Evolutionary conservation across 2,113 vertebrate species (phyloP).

Genomic region (Camarhynchus parvulus): DNA sequence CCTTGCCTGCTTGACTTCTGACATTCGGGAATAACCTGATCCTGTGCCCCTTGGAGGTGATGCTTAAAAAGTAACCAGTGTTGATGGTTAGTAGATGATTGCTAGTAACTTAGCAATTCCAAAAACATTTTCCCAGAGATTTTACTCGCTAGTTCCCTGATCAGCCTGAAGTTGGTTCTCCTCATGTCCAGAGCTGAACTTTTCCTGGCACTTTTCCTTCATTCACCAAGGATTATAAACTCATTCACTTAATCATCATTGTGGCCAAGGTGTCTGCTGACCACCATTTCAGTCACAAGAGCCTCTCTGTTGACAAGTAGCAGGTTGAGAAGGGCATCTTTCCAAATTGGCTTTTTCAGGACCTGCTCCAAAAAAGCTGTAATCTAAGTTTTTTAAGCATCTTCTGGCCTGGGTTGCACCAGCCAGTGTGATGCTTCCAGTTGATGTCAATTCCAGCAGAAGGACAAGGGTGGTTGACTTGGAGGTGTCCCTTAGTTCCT

Average conservation of each 20-base stretch:
- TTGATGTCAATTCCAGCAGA: neutral
- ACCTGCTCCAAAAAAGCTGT: neutral
- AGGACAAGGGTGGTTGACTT: neutral
- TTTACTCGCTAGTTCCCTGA: neutral
- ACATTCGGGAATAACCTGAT: neutral
- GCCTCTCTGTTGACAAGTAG: neutral
- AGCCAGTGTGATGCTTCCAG: neutral
- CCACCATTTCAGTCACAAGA: neutral
- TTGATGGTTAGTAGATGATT: neutral
- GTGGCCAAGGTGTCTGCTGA: neutral
- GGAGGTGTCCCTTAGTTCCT: neutral
- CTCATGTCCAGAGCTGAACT: neutral
- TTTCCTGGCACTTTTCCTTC: neutral
- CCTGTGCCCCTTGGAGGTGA: neutral
- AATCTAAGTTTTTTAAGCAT: neutral
- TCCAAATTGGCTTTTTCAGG: neutral
- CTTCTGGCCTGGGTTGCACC: neutral
- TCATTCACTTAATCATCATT: rapidly evolving
- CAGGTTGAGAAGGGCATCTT: neutral
- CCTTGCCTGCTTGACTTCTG: neutral
- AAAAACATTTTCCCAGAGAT: neutral
- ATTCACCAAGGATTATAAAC: neutral
- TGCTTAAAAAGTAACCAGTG: neutral
- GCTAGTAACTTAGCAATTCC: neutral
- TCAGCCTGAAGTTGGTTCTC: neutral